These are phyloP conservation scores for Falco berigora DNA, from an alignment of 2,797 vertebrate genomes.

Conservation along the genomic window DNA sequence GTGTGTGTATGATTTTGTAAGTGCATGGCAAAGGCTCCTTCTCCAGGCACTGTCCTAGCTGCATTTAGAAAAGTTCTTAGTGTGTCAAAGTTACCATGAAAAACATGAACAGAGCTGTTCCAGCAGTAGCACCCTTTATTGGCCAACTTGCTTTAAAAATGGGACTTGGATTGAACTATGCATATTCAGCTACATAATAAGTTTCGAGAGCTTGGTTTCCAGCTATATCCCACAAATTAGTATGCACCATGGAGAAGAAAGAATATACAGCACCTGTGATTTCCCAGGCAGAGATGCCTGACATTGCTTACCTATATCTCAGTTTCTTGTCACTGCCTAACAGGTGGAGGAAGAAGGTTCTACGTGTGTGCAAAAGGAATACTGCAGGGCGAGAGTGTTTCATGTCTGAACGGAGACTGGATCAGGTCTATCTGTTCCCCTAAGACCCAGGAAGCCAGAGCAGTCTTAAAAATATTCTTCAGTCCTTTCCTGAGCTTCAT, in stretches of 20 bases:
- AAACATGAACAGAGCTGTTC: background rate
- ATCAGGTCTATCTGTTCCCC: background rate
- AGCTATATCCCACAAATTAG: background rate
- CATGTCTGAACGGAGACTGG: background rate
- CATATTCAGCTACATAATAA: background rate
- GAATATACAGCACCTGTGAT: background rate
- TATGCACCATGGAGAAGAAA: background rate
- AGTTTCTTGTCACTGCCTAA: background rate
- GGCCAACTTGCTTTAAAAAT: background rate
- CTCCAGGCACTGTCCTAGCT: background rate
- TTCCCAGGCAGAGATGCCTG: background rate
- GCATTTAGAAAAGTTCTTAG: background rate
- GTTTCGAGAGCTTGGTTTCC: background rate
- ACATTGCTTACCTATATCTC: background rate
- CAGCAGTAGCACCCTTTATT: background rate
- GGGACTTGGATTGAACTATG: background rate
- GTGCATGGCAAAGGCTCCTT: background rate
- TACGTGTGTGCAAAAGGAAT: background rate
- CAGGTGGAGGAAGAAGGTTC: background rate
- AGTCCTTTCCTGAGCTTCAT: background rate
- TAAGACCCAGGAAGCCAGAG: background rate
- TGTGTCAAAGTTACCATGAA: background rate
- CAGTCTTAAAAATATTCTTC: background rate
- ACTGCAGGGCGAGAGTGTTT: background rate
- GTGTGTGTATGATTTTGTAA: background rate